These are phyloP conservation scores for Ariopsis seemanni DNA, from an alignment of 2,113 vertebrate genomes.

Conservation along the genomic window DNA sequence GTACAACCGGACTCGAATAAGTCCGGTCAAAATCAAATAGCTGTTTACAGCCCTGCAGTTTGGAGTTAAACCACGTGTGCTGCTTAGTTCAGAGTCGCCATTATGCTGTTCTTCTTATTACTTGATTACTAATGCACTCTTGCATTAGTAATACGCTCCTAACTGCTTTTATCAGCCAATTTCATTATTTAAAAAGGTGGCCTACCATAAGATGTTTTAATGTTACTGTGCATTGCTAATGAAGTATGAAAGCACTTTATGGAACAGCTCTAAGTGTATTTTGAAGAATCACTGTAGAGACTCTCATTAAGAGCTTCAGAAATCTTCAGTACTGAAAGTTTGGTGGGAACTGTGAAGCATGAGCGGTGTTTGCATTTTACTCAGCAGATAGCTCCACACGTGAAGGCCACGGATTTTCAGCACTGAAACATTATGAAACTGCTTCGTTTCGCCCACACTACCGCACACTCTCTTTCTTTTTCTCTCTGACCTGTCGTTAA, in stretches of 20 bases:
- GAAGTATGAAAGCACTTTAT: conserved; percentile 7
- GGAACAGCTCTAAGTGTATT: conserved; percentile 16
- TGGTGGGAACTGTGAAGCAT: conserved; percentile 37
- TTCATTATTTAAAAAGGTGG: conserved; percentile 42
- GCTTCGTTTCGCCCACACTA: conserved; percentile 69
- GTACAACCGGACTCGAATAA: conserved; percentile 42
- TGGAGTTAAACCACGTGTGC: neutral
- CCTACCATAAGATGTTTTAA: conserved; percentile 9
- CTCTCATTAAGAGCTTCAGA: conserved; percentile 25
- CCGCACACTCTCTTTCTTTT: conserved; percentile 43
- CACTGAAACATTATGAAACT: conserved; percentile 69
- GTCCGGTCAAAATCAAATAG: neutral
- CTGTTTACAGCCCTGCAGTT: neutral
- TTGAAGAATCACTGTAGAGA: conserved; percentile 13
- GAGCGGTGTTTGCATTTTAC: conserved; percentile 44
- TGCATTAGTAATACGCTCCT: conserved; percentile 41
- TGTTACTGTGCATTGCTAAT: conserved; percentile 13
- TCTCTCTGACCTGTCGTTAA: conserved; percentile 64
- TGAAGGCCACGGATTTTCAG: conserved; percentile 66
- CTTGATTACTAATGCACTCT: conserved; percentile 40
- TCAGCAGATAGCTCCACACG: conserved; percentile 59
- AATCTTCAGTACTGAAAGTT: conserved; percentile 33
- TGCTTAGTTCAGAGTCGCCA: conserved; percentile 33
- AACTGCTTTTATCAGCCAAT: conserved; percentile 40
- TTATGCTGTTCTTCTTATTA: conserved; percentile 23